These are phyloP conservation scores for Micropoecilia bifurca DNA, from an alignment of 2,797 vertebrate species.

Conservation along the genomic window DNA sequence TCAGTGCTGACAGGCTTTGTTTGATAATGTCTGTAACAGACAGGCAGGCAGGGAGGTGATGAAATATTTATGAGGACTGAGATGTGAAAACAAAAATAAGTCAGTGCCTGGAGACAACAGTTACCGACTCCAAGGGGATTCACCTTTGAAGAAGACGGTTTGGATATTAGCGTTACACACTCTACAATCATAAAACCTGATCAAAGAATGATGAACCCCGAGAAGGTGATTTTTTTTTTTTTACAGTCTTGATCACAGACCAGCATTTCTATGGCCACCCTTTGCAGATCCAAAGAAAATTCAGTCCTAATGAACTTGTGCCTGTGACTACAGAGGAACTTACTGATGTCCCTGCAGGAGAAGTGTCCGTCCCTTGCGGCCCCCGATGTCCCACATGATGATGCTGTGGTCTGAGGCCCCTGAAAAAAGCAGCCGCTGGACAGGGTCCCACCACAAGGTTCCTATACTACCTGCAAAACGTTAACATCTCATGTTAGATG, in stretches of 20 bases:
- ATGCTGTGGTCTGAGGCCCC: slow-evolving; percentile 96
- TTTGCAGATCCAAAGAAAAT: slow-evolving; percentile 8
- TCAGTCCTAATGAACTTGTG: no score
- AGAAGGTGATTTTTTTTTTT: not conserved
- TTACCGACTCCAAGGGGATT: slow-evolving; percentile 35
- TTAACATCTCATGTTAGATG: not conserved
- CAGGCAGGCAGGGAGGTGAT: slow-evolving; percentile 5
- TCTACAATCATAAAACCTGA: not conserved
- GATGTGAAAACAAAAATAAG: slow-evolving; percentile 22
- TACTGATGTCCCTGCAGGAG: slow-evolving; percentile 97
- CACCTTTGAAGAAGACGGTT: slow-evolving; percentile 24
- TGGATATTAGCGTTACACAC: not conserved
- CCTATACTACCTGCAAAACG: slow-evolving; percentile 86
- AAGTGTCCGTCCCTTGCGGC: slow-evolving; percentile 91
- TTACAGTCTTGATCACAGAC: not conserved
- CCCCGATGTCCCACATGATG: slow-evolving; percentile 99
- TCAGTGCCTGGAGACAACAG: slow-evolving; percentile 26
- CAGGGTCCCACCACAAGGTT: slow-evolving; percentile 94
- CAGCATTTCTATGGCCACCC: not conserved
- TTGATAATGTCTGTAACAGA: slow-evolving; percentile 14
- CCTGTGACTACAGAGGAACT: slow-evolving; percentile 45
- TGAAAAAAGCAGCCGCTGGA: slow-evolving; percentile 94
- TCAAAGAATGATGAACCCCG: not conserved
- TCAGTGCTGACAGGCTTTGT: slow-evolving; percentile 16
- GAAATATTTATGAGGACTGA: slow-evolving; percentile 38